These are phyloP conservation scores for Tillus elongatus DNA, from an alignment of 2,888 invertebrate species.

Conservation along the genomic window DNA sequence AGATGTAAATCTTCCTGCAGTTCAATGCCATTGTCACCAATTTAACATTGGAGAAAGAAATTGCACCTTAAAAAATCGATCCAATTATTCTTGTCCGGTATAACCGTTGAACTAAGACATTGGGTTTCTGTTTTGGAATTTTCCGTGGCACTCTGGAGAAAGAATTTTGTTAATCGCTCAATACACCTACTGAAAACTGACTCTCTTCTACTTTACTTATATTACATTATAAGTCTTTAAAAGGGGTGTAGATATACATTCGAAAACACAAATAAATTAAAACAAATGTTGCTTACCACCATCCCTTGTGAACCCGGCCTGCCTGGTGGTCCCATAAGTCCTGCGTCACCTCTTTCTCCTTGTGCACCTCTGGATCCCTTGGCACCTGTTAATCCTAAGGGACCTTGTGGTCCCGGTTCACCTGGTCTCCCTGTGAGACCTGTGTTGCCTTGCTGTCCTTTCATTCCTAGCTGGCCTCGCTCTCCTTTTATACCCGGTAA, in stretches of 20 bases:
- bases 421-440: constrained; percentile 54
- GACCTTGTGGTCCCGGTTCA: constrained; percentile 53
- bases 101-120: too few relatives aligned
- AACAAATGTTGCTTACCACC: constrained; percentile 46
- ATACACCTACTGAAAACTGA: too few relatives aligned
- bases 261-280: not conserved
- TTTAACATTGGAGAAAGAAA: too few relatives aligned
- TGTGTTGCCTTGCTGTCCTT: constrained; percentile 64
- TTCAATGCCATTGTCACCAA: too few relatives aligned
- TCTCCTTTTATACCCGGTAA: constrained; percentile 65
- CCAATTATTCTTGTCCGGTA: too few relatives aligned
- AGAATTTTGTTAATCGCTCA: too few relatives aligned
- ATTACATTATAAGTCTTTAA: too few relatives aligned
- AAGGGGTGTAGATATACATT: not conserved
- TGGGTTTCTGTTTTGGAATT: too few relatives aligned
- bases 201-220: too few relatives aligned
- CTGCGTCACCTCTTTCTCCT: constrained; percentile 66
- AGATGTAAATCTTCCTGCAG: too few relatives aligned
- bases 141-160: too few relatives aligned
- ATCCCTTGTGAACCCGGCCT: constrained; percentile 66
- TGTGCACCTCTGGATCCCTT: constrained; percentile 70
- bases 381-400: constrained; percentile 53
- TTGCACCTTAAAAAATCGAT: too few relatives aligned
- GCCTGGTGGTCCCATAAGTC: constrained; percentile 68
- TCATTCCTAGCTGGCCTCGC: constrained; percentile 58